phyloP scores from a whole-genome alignment of 2,113 vertebrate genomes.

The Panthera leo region DNA sequence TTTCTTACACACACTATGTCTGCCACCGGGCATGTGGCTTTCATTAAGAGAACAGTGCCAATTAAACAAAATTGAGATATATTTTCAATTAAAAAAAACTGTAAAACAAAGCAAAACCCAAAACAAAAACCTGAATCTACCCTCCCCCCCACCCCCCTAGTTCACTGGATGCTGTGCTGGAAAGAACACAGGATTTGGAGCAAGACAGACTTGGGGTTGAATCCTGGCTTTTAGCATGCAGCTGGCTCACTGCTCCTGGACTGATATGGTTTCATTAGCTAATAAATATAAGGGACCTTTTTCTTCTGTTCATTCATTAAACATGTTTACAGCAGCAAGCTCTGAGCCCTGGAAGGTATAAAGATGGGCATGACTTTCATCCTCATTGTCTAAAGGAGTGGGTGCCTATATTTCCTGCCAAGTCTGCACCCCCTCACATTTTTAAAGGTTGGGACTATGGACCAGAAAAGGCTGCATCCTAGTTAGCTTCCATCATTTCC shows the following conservation, averaged over 20 bases:
- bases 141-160: too few relatives aligned
- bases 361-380: not conserved
- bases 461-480: not conserved
- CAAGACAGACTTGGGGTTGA: not conserved
- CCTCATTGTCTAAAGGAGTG: not conserved
- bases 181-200: not conserved
- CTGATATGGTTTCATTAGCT: not conserved
- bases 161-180: not conserved
- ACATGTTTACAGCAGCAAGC: not conserved
- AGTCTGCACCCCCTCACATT: not conserved
- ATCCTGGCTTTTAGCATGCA: not conserved
- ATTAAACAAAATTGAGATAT: not conserved
- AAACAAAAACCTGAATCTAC: not conserved
- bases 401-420: not conserved
- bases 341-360: not conserved
- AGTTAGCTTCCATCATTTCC: not conserved
- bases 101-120: not conserved
- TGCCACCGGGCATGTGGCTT: not conserved
- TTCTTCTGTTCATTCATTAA: not conserved
- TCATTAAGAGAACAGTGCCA: not conserved
- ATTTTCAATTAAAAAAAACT: not conserved
- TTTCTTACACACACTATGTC: not conserved
- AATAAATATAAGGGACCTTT: not conserved
- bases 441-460: not conserved
- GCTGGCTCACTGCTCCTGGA: not conserved